phyloP scores from a whole-genome alignment of 2,888 invertebrate genomes.

The Macrosiphum euphorbiae region DNA sequence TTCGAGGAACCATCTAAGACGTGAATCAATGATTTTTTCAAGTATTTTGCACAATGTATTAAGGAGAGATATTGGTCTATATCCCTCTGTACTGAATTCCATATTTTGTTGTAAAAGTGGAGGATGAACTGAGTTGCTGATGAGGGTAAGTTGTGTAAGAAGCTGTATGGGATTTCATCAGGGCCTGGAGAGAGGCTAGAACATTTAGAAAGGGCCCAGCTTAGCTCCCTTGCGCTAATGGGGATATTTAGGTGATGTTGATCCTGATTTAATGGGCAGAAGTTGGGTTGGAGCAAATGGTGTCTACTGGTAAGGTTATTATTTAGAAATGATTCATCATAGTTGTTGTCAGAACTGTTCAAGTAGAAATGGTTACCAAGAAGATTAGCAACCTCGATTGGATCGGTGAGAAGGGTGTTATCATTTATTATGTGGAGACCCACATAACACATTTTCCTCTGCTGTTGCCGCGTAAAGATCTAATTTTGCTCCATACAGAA shows the following conservation, averaged over 20 bases:
- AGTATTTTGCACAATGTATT: conserved; percentile 26
- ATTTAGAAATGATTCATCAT: conserved; percentile 1
- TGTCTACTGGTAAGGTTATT: neutral
- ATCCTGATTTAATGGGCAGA: neutral
- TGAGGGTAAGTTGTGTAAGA: neutral
- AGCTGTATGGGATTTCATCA: conserved; percentile 37
- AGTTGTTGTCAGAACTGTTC: conserved; percentile 22
- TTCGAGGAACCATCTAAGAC: conserved; percentile 12
- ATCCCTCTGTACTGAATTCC: neutral
- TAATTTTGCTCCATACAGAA: neutral
- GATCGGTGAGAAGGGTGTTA: neutral
- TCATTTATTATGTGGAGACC: neutral
- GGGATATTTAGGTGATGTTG: neutral
- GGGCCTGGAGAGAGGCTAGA: conserved; percentile 4
- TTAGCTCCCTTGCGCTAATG: neutral
- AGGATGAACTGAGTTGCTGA: neutral
- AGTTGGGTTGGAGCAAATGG: neutral
- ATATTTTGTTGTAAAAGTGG: neutral
- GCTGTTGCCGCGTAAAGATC: neutral
- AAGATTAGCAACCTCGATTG: neutral
- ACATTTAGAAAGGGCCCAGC: neutral
- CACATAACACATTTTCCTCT: conserved; percentile 12
- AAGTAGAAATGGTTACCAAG: neutral
- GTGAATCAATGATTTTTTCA: neutral
- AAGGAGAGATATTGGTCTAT: neutral